Evolutionary conservation across 2,113 vertebrate genomes (phyloP).

Genomic region (Mormyrus lacerda): DNA sequence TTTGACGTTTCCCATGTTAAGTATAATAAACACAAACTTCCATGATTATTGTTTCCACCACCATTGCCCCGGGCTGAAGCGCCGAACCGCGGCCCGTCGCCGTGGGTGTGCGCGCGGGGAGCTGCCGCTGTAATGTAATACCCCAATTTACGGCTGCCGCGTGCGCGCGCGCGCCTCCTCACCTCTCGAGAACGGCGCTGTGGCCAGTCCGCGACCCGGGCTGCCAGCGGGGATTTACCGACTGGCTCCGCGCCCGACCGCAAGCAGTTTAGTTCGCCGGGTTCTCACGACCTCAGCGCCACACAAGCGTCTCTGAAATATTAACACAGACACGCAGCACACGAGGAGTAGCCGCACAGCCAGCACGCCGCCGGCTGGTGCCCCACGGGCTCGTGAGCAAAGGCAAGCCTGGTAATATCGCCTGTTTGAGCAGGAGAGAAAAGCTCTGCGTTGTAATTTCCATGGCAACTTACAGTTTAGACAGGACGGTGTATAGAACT

Average conservation of each 20-base stretch:
- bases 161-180: conserved; percentile 53
- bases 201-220: conserved; percentile 41
- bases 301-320: conserved; percentile 62
- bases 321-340: conserved; percentile 57
- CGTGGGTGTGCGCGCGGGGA: conserved; percentile 3
- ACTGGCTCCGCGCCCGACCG: conserved; percentile 67
- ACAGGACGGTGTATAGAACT: not conserved
- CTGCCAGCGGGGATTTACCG: conserved; percentile 67
- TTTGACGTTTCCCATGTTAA: not conserved
- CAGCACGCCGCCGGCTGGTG: conserved; percentile 57
- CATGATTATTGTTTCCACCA: not conserved
- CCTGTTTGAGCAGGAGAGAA: not conserved
- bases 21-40: not conserved
- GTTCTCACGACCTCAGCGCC: conserved; percentile 78
- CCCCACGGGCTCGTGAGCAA: conserved; percentile 43
- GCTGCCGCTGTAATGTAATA: conserved; percentile 42
- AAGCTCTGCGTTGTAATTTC: not conserved
- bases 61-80: not conserved
- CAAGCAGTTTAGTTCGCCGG: conserved; percentile 65
- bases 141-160: conserved; percentile 39
- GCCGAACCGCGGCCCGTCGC: not conserved
- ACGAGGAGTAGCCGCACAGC: conserved; percentile 48
- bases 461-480: not conserved
- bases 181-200: conserved; percentile 51
- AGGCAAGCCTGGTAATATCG: conserved; percentile 28